Evolutionary conservation across 2,113 vertebrate species (phyloP).

Genomic region (Erinaceus europaeus): DNA sequence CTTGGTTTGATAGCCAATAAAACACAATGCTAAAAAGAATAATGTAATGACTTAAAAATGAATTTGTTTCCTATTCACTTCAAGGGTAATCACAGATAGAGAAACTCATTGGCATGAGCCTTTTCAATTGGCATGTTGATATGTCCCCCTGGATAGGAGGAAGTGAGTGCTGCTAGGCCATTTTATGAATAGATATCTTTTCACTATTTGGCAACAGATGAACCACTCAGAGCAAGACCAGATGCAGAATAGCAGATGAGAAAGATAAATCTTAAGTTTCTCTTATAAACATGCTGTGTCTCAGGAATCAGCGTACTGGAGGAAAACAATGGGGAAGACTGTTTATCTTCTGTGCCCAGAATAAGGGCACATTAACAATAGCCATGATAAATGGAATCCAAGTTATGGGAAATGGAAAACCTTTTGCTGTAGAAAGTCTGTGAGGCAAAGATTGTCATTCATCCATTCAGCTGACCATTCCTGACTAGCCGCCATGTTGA

Average conservation of each 20-base stretch:
- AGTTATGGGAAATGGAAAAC: background rate
- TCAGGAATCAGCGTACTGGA: background rate
- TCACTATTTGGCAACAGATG: background rate
- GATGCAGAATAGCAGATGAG: background rate
- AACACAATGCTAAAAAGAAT: slow-evolving; percentile 17
- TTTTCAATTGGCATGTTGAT: rapidly evolving
- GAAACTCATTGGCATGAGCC: background rate
- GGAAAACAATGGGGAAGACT: background rate
- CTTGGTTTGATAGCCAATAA: slow-evolving; percentile 31
- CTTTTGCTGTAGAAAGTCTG: background rate
- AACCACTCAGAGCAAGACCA: background rate
- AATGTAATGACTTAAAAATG: background rate
- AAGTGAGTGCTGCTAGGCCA: background rate
- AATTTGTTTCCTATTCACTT: background rate
- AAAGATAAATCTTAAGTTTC: no score
- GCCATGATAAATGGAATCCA: no score
- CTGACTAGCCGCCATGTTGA: no score
- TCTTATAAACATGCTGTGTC: background rate
- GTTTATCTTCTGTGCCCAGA: background rate
- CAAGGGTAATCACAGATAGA: background rate
- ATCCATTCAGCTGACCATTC: background rate
- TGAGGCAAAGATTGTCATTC: background rate
- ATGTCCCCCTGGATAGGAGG: background rate
- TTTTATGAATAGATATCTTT: background rate
- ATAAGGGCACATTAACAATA: no score